These are phyloP conservation scores for Distichodus sexfasciatus DNA, from an alignment of 2,797 vertebrate species.

Conservation along the genomic window DNA sequence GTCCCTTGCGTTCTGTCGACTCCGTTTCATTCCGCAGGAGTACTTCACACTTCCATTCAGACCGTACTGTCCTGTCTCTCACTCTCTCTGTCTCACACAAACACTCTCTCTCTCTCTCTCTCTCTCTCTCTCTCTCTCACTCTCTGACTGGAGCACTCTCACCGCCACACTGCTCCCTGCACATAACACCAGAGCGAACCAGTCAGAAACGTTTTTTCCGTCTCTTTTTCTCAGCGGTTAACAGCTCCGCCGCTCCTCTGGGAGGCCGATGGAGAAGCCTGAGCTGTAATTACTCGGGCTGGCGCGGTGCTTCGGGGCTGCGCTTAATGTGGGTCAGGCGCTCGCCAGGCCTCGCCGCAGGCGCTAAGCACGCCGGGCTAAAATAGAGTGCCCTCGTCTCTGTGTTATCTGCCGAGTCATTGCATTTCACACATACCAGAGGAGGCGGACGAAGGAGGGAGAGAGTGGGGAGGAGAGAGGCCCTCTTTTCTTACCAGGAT, in stretches of 20 bases:
- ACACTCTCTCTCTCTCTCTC: too few species aligned
- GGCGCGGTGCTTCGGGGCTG: slow-evolving; percentile 7
- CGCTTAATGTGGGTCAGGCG: slow-evolving; percentile 45
- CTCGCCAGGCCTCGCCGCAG: slow-evolving; percentile 37
- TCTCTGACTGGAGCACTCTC: neutral
- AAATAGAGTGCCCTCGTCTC: slow-evolving; percentile 67
- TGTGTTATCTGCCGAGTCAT: slow-evolving; percentile 65
- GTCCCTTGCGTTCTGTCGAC: neutral
- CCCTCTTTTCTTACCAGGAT: slow-evolving; percentile 17
- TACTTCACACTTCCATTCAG: neutral
- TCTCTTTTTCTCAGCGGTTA: slow-evolving; percentile 23
- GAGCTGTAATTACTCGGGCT: slow-evolving; percentile 43
- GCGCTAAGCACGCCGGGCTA: slow-evolving; percentile 59
- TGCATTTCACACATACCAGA: slow-evolving; percentile 71
- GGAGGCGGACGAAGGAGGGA: neutral
- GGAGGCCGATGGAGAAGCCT: slow-evolving; percentile 29
- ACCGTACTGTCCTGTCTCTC: neutral
- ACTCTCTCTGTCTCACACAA: neutral
- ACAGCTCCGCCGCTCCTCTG: slow-evolving; percentile 20
- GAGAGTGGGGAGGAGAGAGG: neutral
- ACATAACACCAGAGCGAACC: slow-evolving; percentile 5
- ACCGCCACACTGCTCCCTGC: neutral
- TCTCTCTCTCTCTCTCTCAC: neutral
- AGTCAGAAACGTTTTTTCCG: neutral
- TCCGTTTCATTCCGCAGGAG: too few species aligned